Evolutionary conservation across 35 echinoderm and acorn worm genomes (phyloP).

Genomic region (Anneissia japonica): DNA sequence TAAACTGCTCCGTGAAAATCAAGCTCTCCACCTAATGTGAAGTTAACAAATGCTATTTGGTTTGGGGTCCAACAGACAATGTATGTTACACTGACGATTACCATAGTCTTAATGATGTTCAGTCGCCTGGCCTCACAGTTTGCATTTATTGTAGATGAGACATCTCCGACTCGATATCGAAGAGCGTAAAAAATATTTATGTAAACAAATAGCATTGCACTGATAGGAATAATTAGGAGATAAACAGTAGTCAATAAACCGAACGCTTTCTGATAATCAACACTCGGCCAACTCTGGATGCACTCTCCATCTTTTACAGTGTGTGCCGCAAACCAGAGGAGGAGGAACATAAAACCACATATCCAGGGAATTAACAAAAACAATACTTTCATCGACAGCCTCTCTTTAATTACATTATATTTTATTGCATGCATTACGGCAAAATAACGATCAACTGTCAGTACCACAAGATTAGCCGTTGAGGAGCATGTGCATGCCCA

Average conservation of each 20-base stretch:
- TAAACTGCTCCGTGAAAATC: slow-evolving; percentile 31
- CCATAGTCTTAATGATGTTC: slow-evolving; percentile 39
- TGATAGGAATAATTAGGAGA: background rate
- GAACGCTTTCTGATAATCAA: background rate
- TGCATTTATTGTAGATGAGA: no score
- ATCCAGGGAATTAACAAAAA: background rate
- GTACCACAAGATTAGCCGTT: slow-evolving; percentile 63
- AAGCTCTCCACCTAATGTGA: slow-evolving; percentile 39
- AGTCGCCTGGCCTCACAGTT: background rate
- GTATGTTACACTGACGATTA: slow-evolving; percentile 47
- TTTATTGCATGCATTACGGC: slow-evolving; percentile 78
- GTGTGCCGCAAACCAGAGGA: background rate
- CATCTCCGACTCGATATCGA: background rate
- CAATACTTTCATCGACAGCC: background rate
- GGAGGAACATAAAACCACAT: background rate
- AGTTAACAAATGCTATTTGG: slow-evolving; percentile 43
- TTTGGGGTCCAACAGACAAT: slow-evolving; percentile 63
- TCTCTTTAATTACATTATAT: slow-evolving; percentile 7
- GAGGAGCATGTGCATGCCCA: slow-evolving; percentile 76
- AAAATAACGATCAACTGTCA: slow-evolving; percentile 79
- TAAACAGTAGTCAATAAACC: background rate
- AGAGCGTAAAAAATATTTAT: background rate
- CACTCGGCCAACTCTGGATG: background rate
- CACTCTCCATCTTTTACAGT: background rate
- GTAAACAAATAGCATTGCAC: background rate